Evolutionary conservation across 2,797 vertebrate genomes (phyloP), one percentile per base, ranked within the genome.

Genomic region (Esox lucius): DNA sequence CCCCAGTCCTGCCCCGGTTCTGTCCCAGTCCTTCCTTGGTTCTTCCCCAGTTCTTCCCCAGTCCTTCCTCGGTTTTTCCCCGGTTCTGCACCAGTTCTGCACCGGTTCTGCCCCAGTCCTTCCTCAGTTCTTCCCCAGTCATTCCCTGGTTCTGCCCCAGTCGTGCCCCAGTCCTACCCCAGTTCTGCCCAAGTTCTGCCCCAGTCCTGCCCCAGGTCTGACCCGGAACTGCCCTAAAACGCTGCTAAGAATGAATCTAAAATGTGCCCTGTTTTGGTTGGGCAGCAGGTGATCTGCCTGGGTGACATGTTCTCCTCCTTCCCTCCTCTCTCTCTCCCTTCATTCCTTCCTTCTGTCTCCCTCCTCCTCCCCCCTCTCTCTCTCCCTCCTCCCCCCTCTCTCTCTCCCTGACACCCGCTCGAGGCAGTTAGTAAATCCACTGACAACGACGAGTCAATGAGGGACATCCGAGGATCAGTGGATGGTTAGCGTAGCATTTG

Each of bases 231-330:
- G 53, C 81, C 64, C 88, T 83, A 82, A 86, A 87, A 83, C 83
- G 87, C 85, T 88, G 87, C 92, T 92, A 92, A 93, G 92, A 92
- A 87, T 90, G 90, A 92, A 92, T 92, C 90, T 91, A 87, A 91
- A 91, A 88, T 87, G 87, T 88, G 90, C 87, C 89, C 91, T 93
- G 92, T 92, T 92, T 92, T 87, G 87, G 90, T 84, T 81, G 81
- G 87, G 90, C 86, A 92, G 91, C 91, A 93, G 92, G 91, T 93
- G 92, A 93, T 87, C 76, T 77, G 73, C 82, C 86, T 84, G 84
- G 87, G 85, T 81, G 64, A 51, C 87, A 71, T n/a, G 82, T 81
- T 83, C 85, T 84, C 81, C 66, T 19, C 87, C 84, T 85, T 84
- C 77, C 78, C 80, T n/a, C 80, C 4, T 17, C 46, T 15, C 15